Evolutionary conservation across 2,797 vertebrate species (phyloP), one percentile per base, ranked within the genome.

Genomic region (Aldrovandia affinis): DNA sequence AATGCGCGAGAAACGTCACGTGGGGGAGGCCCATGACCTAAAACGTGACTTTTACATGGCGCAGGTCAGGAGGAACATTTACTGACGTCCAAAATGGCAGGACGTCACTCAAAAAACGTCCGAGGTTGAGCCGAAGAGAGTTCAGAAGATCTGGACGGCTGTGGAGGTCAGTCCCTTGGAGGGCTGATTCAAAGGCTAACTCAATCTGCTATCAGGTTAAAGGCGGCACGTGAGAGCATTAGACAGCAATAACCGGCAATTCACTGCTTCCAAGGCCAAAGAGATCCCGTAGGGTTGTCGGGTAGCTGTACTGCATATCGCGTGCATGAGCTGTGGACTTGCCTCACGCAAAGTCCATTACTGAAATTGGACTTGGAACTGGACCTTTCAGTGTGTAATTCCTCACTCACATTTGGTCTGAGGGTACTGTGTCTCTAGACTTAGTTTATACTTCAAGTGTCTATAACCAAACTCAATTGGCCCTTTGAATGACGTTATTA

Each of bases 51-150:
- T 81, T 18, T 61, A 52, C 52, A 81, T 33, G 44, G n/a, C n/a
- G 47, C n/a, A 44, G 68, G 68, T 85, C 83, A 85, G 44, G 25
- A 81, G n/a, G 68, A 59, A 77, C 54, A n/a, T 18, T n/a, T 83
- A n/a, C n/a, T 25, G 39, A 44, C 54, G 28, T 59, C 78, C 50
- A 80, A 81, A 81, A 81, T 55, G n/a, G 9, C 22, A 61, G 44
- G 12, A 77, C n/a, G 39, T n/a, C 73, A 33, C 63, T 70, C 47
- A 82, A 36, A 36, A 15, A 81, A 47, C 80, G 1, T 47, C 80
- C 65, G 57, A 50, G 42, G 39, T 15, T 77, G 39, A 25, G 7
- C 8, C n/a, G 1, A 18, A 25, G 50, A 59, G 12, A 12, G 12
- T 73, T 81, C 50, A 44, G 47, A 30, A 28, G 36, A 57, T 42